Evolutionary conservation across 2,113 vertebrate genomes (phyloP).

Genomic region (Leuciscus idus): DNA sequence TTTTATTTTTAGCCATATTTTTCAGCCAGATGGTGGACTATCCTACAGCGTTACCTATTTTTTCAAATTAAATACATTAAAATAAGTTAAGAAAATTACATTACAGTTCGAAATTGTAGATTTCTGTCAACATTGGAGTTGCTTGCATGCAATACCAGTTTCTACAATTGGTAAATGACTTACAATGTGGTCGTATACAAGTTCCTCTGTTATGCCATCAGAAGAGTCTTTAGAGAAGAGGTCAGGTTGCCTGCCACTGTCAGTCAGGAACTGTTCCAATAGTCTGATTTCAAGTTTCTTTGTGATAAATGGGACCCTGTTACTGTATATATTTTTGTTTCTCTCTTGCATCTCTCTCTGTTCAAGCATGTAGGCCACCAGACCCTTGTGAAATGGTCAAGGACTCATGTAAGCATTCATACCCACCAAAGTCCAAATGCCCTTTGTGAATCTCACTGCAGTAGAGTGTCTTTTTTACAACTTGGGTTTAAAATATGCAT

Average conservation of each 20-base stretch:
- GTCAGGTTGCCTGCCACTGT: not conserved
- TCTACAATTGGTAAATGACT: not conserved
- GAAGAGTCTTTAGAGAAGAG: not conserved
- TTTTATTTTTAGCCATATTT: not conserved
- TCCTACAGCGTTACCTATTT: not conserved
- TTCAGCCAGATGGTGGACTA: not conserved
- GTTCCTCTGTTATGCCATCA: not conserved
- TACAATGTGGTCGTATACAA: not conserved
- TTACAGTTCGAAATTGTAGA: not conserved
- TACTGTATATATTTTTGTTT: not conserved
- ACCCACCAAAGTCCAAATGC: not conserved
- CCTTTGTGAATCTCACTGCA: slow-evolving; percentile 2
- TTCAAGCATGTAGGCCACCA: not conserved
- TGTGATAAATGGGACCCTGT: not conserved
- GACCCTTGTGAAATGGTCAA: not conserved
- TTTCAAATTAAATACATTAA: no score
- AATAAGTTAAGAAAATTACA: not conserved
- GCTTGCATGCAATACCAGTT: not conserved
- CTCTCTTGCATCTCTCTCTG: not conserved
- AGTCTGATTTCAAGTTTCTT: not conserved
- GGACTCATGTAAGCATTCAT: not conserved
- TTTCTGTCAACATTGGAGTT: not conserved
- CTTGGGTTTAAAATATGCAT: not conserved
- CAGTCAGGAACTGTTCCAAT: not conserved
- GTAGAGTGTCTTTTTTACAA: not conserved